Evolutionary conservation across 2,888 invertebrate species (phyloP).

Genomic region (Gastracanthus pulcherrimus): DNA sequence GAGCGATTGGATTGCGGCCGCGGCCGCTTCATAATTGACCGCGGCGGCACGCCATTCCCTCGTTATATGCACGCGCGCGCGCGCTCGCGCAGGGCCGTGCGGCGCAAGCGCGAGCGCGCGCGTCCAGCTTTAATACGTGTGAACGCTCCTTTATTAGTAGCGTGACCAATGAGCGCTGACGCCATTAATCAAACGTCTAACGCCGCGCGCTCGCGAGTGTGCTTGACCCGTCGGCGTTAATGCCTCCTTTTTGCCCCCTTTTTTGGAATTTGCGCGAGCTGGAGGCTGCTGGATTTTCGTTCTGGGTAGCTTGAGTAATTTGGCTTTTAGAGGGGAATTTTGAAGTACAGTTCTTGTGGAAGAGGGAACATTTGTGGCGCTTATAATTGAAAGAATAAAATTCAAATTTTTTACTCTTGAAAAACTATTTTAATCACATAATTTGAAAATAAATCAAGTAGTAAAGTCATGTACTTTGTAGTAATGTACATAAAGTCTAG

Average conservation of each 20-base stretch:
- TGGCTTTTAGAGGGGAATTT: too few relatives aligned
- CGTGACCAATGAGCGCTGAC: constrained; percentile 76
- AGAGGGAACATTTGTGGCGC: too few relatives aligned
- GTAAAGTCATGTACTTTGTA: too few relatives aligned
- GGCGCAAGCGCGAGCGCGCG: constrained; percentile 53
- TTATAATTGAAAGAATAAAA: too few relatives aligned
- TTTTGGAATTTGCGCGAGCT: neutral
- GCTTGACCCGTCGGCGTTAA: neutral
- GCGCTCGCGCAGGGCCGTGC: constrained; percentile 45
- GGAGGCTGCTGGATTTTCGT: neutral
- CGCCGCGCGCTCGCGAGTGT: constrained; percentile 57
- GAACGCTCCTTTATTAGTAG: constrained; percentile 77
- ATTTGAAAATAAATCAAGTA: too few relatives aligned
- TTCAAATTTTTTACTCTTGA: too few relatives aligned
- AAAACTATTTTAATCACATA: too few relatives aligned
- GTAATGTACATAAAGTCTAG: too few relatives aligned
- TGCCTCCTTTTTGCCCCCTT: neutral
- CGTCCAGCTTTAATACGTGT: constrained; percentile 73
- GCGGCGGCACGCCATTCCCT: constrained; percentile 49
- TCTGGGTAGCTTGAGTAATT: neutral
- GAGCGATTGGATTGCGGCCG: constrained; percentile 75
- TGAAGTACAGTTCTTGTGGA: too few relatives aligned
- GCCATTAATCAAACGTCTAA: constrained; percentile 76
- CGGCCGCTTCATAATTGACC: constrained; percentile 70
- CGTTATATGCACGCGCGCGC: constrained; percentile 2